Base-by-base conservation (phyloP, 2,113 vertebrate species). In the Gallinago undulata region DNA sequence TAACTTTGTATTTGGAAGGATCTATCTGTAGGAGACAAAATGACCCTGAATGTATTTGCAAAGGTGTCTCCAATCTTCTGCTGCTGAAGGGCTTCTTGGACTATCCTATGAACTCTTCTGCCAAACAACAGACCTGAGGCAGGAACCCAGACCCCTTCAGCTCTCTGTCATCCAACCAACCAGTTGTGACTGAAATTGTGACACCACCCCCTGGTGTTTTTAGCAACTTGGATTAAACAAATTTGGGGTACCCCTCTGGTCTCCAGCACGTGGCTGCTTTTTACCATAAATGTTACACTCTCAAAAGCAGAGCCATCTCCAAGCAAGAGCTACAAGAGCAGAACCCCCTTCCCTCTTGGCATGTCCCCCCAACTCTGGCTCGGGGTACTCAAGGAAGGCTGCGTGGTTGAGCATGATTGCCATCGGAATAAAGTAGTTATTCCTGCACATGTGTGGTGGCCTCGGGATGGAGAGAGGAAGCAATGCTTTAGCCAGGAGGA, bases 291-390 rank as follows among this genome's bases (percentile, higher is more conserved):
- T n/a, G 21, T 45, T 47, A 82, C 2, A 11, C 19, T 87, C 66
- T 51, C 51, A 59, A 73, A 90, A 94, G 63, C 9, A 77, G 45
- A 73, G 35, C 19, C 17, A 30, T 21, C 25, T 76, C 45, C 67
- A 86, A 68, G 21, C 43, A 50, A 27, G 25, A 79, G 43, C 12
- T 23, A 72, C 30, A 85, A 56, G 7, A 72, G 7, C 4, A 28
- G 27, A 83, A 53, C 11, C 3, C 5, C 33, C 18, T 64, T 39
- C 43, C 48, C 41, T 55, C 35, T 33, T 47, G 16, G 12, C 37
- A 39, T 23, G 14, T 76, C 8, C 17, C 8, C 10, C 8, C 0
- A 2, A 2, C 25, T 13, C 39, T 0, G 0, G 41, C 21, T 86
- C 37, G n/a, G 39, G 31, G 14, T 48, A 41, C 24, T 89, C 68